Evolutionary conservation across 2,797 vertebrate genomes (phyloP).

Genomic region (Thunnus albacares): DNA sequence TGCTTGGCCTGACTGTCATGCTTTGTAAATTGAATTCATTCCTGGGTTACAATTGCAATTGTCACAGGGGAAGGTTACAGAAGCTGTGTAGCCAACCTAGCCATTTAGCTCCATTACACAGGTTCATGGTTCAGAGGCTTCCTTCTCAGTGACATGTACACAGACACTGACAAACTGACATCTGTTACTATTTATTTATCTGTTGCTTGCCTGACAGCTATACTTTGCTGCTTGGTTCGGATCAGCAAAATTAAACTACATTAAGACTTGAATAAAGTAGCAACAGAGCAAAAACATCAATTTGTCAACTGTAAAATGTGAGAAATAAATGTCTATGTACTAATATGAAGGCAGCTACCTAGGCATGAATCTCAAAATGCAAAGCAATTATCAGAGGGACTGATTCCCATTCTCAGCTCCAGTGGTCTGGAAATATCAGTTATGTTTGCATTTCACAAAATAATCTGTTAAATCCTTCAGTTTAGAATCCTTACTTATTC

Average conservation of each 20-base stretch:
- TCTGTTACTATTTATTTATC: conserved; percentile 32
- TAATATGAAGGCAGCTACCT: conserved; percentile 7
- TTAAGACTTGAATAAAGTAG: conserved; percentile 14
- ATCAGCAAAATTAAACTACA: neutral
- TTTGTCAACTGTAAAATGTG: conserved; percentile 1
- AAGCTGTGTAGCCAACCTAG: conserved; percentile 29
- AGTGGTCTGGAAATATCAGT: conserved; percentile 27
- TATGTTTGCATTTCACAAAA: conserved; percentile 22
- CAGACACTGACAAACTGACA: conserved; percentile 29
- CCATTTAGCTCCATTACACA: conserved; percentile 50
- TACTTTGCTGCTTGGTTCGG: conserved; percentile 34
- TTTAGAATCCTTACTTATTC: conserved; percentile 10
- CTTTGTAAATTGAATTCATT: conserved; percentile 17
- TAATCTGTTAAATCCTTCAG: conserved; percentile 2
- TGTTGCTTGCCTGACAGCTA: conserved; percentile 10
- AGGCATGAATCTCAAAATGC: conserved; percentile 14
- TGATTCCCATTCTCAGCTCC: conserved; percentile 44
- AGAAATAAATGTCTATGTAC: no score
- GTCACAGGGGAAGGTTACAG: conserved; percentile 32
- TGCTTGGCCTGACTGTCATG: conserved; percentile 3
- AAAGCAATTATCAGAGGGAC: conserved; percentile 32
- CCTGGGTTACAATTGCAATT: neutral
- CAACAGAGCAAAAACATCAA: neutral
- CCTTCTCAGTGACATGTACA: conserved; percentile 23
- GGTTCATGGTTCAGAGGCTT: conserved; percentile 25